Percentiles rank a stretch among this genome's conserved stretches.
Conservation (phyloP, 2,888 invertebrate genomes). For the Meteorus cinctellus region DNA sequence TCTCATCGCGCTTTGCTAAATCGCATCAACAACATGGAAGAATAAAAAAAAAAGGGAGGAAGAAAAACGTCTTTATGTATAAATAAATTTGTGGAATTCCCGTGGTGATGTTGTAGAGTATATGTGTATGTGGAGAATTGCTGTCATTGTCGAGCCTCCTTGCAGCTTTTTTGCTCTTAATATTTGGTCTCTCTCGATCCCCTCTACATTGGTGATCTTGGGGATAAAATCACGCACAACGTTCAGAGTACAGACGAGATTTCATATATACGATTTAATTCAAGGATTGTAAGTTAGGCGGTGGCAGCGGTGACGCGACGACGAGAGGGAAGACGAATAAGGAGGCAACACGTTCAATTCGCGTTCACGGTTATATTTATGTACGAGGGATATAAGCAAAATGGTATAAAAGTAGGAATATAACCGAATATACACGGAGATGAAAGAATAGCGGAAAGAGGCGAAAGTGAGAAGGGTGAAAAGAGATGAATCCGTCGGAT, state of each 20-base stretch:
- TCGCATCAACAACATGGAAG: conserved; percentile 14
- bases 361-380: conserved; percentile 19
- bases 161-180: conserved; percentile 5
- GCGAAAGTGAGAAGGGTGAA: conserved; percentile 14
- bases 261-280: conserved; percentile 51
- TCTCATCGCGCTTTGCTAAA: conserved; percentile 18
- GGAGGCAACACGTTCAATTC: conserved; percentile 32
- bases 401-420: conserved; percentile 16
- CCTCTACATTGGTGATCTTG: conserved; percentile 28
- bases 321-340: conserved; percentile 15
- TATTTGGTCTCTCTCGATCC: conserved; percentile 11
- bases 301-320: conserved; percentile 38
- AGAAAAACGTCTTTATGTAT: conserved; percentile 13
- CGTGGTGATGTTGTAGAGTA: conserved; percentile 22
- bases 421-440: conserved; percentile 26
- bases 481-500: conserved; percentile 41
- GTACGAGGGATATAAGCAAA: conserved; percentile 15
- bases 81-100: conserved; percentile 24
- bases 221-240: conserved; percentile 23
- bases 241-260: conserved; percentile 28
- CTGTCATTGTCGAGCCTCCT: conserved; percentile 12
- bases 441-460: conserved; percentile 25
- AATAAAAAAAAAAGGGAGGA: conserved; percentile 20
- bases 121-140: conserved; percentile 13
- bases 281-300: conserved; percentile 47